Percentiles rank a stretch among this genome's conserved stretches.
These are phyloP conservation scores for Mylabris sibirica DNA, from an alignment of 2,888 invertebrate species.

Conservation along the genomic window DNA sequence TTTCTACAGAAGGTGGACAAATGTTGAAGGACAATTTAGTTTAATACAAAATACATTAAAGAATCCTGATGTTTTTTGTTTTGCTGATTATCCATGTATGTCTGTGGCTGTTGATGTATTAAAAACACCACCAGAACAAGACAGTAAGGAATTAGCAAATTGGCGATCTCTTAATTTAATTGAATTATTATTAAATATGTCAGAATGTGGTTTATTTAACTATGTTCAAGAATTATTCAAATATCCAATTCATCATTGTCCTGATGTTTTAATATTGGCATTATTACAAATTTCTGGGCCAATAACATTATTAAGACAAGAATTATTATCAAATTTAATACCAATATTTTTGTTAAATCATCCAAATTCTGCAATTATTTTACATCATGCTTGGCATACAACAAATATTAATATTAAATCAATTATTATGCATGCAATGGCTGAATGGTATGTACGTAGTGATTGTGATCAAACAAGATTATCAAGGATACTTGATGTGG, in stretches of 20 bases:
- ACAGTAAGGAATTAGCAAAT: slow-evolving; percentile 90
- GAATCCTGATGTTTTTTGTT: slow-evolving; percentile 91
- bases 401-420: slow-evolving; percentile 75
- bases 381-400: slow-evolving; percentile 96
- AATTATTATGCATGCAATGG: slow-evolving; percentile 95
- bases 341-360: slow-evolving; percentile 95
- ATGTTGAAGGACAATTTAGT: slow-evolving; percentile 91
- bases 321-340: slow-evolving; percentile 85
- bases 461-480: slow-evolving; percentile 94
- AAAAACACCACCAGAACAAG: slow-evolving; percentile 93
- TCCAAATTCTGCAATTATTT: slow-evolving; percentile 94
- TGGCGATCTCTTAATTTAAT: slow-evolving; percentile 95
- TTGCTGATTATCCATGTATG: slow-evolving; percentile 90
- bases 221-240: slow-evolving; percentile 90
- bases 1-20: slow-evolving; percentile 91
- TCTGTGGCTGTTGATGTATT: slow-evolving; percentile 87
- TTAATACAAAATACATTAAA: slow-evolving; percentile 87
- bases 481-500: slow-evolving; percentile 94
- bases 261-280: slow-evolving; percentile 90
- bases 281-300: slow-evolving; percentile 87
- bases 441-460: slow-evolving; percentile 93
- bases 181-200: slow-evolving; percentile 84
- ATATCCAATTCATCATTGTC: slow-evolving; percentile 90
- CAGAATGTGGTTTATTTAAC: slow-evolving; percentile 85
- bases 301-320: slow-evolving; percentile 80